phyloP scores from a whole-genome alignment of 1,140 invertebrate species.

The Drepana arcuata region DNA sequence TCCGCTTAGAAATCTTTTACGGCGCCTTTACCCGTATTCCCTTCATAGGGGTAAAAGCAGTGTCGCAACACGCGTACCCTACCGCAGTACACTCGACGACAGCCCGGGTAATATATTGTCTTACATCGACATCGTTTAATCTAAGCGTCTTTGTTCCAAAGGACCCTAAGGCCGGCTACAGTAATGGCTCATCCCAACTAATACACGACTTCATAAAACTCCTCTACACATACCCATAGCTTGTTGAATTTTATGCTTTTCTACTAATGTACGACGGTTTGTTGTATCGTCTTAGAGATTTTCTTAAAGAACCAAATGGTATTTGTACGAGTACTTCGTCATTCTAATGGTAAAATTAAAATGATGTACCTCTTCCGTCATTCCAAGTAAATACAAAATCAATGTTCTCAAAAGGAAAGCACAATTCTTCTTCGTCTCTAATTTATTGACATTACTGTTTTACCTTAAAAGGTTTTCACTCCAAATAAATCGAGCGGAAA shows the following conservation, averaged over 20 bases:
- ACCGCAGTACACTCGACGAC: neutral
- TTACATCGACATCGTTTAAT: constrained; percentile 22
- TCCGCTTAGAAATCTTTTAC: no score
- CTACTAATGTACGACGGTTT: no score
- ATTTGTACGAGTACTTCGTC: constrained; percentile 12
- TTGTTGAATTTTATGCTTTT: no score
- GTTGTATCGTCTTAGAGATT: no score
- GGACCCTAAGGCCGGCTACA: constrained; percentile 15
- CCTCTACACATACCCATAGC: no score
- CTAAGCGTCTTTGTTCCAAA: constrained; percentile 25
- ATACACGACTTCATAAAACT: constrained; percentile 7
- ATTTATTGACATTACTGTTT: constrained; percentile 55
- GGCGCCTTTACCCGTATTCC: neutral
- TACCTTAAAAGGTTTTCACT: constrained; percentile 54
- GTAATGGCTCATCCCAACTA: constrained; percentile 23
- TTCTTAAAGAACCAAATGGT: no score
- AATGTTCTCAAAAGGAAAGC: constrained; percentile 31
- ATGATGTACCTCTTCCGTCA: no score
- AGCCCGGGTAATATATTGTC: constrained; percentile 3
- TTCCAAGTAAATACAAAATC: constrained; percentile 19
- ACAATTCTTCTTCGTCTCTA: constrained; percentile 30
- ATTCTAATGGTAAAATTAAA: no score
- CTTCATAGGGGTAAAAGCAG: neutral
- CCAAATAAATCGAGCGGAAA: constrained; percentile 54
- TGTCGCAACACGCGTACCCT: neutral